These are phyloP conservation scores for Pectinophora gossypiella DNA, from an alignment of 1,140 invertebrate genomes.

Conservation along the genomic window DNA sequence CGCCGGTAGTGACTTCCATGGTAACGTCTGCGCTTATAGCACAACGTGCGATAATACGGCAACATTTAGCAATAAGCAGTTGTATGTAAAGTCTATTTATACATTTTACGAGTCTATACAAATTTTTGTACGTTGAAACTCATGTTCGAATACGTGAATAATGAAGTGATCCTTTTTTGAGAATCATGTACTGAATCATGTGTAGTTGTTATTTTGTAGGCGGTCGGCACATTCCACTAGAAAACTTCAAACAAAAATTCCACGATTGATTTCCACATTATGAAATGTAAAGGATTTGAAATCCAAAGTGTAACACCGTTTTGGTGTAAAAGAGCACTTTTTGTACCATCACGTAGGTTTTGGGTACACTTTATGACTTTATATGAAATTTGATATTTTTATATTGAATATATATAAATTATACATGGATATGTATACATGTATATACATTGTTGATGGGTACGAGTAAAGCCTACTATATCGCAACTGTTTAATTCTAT, in stretches of 20 bases:
- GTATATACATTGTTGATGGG: constrained; percentile 75
- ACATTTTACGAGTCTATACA: constrained; percentile 75
- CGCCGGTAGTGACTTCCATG: constrained; percentile 10
- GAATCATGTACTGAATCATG: constrained; percentile 72
- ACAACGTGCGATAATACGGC: constrained; percentile 33
- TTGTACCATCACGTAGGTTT: constrained; percentile 75
- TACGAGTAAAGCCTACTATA: constrained; percentile 71
- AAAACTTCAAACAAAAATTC: constrained; percentile 64
- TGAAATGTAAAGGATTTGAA: constrained; percentile 62
- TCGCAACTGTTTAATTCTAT: constrained; percentile 74
- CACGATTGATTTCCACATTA: constrained; percentile 73
- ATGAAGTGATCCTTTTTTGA: constrained; percentile 72
- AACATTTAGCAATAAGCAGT: constrained; percentile 73
- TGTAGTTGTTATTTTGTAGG: constrained; percentile 69
- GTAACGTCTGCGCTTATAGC: constrained; percentile 24
- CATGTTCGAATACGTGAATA: constrained; percentile 60
- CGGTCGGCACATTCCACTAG: constrained; percentile 74
- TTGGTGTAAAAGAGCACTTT: constrained; percentile 61
- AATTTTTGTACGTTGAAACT: constrained; percentile 71
- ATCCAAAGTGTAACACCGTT: constrained; percentile 60
- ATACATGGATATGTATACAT: constrained; percentile 75
- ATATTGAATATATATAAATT: constrained; percentile 76
- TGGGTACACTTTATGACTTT: constrained; percentile 76
- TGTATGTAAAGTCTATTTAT: constrained; percentile 75
- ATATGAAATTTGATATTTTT: constrained; percentile 76